Evolutionary conservation across 2,113 vertebrate genomes (phyloP).

Genomic region (Pterophyllum scalare): DNA sequence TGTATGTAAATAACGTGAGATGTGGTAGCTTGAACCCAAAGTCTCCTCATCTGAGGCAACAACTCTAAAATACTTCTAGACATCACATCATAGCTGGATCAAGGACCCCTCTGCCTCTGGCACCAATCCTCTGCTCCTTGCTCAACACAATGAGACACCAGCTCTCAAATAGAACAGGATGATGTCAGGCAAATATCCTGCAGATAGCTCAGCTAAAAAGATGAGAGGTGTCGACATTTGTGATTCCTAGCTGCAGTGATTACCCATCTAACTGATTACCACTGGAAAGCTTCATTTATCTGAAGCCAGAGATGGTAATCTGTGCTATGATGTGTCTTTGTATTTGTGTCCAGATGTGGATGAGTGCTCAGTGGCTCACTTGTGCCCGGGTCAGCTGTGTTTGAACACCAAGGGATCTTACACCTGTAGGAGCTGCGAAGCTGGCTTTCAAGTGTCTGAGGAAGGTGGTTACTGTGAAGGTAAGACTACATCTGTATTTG

Average conservation of each 20-base stretch:
- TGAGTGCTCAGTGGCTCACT: conserved; percentile 68
- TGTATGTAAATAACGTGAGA: conserved; percentile 57
- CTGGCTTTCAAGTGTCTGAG: conserved; percentile 72
- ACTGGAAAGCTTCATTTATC: conserved; percentile 55
- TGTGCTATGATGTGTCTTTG: conserved; percentile 49
- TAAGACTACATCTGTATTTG: conserved; percentile 42
- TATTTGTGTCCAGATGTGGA: conserved; percentile 73
- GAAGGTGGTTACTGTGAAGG: conserved; percentile 80
- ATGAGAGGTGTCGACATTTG: conserved; percentile 59
- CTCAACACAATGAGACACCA: conserved; percentile 57
- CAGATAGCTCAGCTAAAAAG: conserved; percentile 47
- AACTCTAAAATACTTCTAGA: conserved; percentile 65
- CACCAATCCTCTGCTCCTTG: conserved; percentile 46
- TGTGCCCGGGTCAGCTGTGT: conserved; percentile 82
- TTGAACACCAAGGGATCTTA: conserved; percentile 82
- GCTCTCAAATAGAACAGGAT: conserved; percentile 60
- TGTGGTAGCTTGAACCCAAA: conserved; percentile 46
- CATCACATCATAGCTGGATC: conserved; percentile 77
- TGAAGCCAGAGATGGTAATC: conserved; percentile 64
- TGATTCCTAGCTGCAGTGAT: conserved; percentile 40
- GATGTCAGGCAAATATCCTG: conserved; percentile 59
- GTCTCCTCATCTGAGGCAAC: conserved; percentile 38
- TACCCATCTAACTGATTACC: conserved; percentile 59
- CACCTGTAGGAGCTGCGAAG: conserved; percentile 78
- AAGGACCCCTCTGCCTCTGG: conserved; percentile 54